Evolutionary conservation across 1,140 invertebrate genomes (phyloP).

Genomic region (Heliconius melpomene): DNA sequence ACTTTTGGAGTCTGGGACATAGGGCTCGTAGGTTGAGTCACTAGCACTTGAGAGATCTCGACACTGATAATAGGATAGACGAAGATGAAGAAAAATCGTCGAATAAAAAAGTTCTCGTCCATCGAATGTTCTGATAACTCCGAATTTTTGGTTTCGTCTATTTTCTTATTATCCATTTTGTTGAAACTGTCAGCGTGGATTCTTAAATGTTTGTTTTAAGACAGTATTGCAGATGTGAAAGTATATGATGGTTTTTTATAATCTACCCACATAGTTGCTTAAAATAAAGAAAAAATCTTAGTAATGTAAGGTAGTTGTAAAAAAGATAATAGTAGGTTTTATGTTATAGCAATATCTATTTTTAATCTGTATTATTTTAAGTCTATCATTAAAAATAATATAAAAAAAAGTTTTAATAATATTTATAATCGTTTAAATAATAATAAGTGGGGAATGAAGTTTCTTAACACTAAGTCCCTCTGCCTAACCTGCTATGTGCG

Average conservation of each 20-base stretch:
- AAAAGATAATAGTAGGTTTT: no score
- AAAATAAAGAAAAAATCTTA: not conserved
- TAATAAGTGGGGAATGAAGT: no score
- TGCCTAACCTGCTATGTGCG: no score
- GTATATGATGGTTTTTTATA: not conserved
- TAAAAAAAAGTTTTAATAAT: no score
- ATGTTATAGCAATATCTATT: no score
- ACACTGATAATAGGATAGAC: constrained; percentile 61
- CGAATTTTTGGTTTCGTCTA: constrained; percentile 32
- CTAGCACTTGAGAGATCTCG: constrained; percentile 25
- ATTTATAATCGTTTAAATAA: no score
- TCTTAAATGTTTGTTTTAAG: not conserved
- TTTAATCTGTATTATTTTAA: no score
- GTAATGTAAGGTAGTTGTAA: no score
- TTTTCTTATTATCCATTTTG: constrained; percentile 41
- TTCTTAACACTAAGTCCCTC: no score
- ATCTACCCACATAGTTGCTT: not conserved
- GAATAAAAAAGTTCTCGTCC: constrained; percentile 49
- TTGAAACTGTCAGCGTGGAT: not conserved
- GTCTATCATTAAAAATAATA: no score
- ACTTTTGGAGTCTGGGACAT: not conserved
- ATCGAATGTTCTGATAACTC: constrained; percentile 31
- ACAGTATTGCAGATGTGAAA: not conserved
- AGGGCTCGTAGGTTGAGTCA: constrained; percentile 14
- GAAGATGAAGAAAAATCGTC: constrained; percentile 67